These are phyloP conservation scores for Venturia canescens DNA, from an alignment of 1,140 invertebrate species.

Conservation along the genomic window DNA sequence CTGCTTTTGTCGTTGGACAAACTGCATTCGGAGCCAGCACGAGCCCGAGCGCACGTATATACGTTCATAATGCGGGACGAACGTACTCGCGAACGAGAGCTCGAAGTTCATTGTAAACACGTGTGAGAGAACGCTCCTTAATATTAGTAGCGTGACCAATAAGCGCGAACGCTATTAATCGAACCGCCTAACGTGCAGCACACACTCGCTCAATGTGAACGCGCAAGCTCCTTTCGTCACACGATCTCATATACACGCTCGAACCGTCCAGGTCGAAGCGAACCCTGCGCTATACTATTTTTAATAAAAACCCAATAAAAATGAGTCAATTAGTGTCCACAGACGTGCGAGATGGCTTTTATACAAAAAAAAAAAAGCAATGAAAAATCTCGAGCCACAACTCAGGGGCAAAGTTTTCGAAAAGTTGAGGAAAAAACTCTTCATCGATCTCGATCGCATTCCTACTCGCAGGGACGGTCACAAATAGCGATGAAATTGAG, in stretches of 20 bases:
- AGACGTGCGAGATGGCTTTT: background rate
- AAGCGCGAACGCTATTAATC: conserved; percentile 51
- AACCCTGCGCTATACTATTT: background rate
- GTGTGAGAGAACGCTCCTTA: conserved; percentile 47
- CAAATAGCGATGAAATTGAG: too few species aligned
- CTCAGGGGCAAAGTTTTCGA: too few species aligned
- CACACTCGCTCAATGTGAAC: background rate
- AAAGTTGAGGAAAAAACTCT: too few species aligned
- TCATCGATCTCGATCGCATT: too few species aligned
- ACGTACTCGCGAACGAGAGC: conserved; percentile 5
- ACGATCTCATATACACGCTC: background rate
- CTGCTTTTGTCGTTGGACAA: background rate
- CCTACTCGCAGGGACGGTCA: too few species aligned
- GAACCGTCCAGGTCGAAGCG: background rate
- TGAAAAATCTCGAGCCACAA: too few species aligned
- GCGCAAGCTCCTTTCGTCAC: conserved; percentile 1
- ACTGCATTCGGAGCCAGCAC: background rate
- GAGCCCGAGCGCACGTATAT: background rate
- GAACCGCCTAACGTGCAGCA: conserved; percentile 36
- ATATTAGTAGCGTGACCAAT: conserved; percentile 53
- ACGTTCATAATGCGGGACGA: background rate
- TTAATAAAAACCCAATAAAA: background rate
- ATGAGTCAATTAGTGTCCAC: background rate
- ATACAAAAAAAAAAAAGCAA: too few species aligned
- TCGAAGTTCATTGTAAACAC: conserved; percentile 20